Percentiles rank a stretch among this genome's conserved stretches.
Conservation (phyloP, 2,113 vertebrate species). For the Seriola aureovittata region DNA sequence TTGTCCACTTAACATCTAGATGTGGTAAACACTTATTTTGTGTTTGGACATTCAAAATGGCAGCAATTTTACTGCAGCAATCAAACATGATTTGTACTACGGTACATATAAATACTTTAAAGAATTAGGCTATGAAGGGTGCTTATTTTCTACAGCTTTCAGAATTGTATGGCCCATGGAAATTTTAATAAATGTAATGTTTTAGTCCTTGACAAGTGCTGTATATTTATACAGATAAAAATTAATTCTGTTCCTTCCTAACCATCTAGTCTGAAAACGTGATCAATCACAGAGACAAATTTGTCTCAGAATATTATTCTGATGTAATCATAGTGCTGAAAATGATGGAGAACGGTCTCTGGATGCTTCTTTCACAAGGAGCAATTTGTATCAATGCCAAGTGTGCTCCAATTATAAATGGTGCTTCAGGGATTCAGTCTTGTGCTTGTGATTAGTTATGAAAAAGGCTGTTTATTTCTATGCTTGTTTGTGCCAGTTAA, state of each 20-base stretch:
- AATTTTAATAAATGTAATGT: neutral
- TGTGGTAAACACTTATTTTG: neutral
- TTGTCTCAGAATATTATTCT: neutral
- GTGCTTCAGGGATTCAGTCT: slow-evolving; percentile 2
- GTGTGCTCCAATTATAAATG: slow-evolving; percentile 1
- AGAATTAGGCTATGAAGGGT: too few species aligned
- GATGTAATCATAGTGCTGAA: neutral
- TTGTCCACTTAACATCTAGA: too few species aligned
- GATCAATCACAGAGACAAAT: neutral
- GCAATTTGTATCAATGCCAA: slow-evolving; percentile 25
- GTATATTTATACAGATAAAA: neutral
- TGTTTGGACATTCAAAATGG: neutral
- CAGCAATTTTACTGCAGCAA: neutral
- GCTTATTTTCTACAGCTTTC: neutral
- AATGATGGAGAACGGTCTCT: neutral
- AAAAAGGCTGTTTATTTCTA: slow-evolving; percentile 5
- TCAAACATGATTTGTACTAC: neutral
- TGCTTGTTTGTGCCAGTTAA: neutral
- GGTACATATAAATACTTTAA: too few species aligned
- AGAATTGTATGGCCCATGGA: neutral
- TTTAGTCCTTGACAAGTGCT: too few species aligned
- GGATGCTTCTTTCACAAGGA: neutral
- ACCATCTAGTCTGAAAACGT: neutral
- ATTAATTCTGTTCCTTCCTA: neutral
- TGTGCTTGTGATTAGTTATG: slow-evolving; percentile 12